Evolutionary conservation across 2,888 invertebrate species (phyloP).

Genomic region (Cephonodes hylas): DNA sequence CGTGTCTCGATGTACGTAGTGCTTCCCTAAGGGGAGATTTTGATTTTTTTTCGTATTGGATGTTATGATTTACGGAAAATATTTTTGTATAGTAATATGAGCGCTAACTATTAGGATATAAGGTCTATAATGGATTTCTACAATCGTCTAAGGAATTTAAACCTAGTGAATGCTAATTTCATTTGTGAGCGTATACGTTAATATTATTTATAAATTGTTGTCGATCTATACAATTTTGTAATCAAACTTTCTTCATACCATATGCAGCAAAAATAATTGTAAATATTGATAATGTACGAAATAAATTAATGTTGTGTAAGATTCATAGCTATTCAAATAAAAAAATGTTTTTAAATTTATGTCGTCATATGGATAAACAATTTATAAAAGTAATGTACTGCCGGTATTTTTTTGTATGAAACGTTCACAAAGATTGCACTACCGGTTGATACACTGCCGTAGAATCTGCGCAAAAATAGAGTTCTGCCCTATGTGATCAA

Average conservation of each 20-base stretch:
- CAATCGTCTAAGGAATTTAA: background rate
- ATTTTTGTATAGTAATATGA: background rate
- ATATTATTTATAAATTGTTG: slow-evolving; percentile 11
- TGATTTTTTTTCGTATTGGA: background rate
- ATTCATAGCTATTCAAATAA: background rate
- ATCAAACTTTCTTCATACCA: background rate
- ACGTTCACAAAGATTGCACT: background rate
- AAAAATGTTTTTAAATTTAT: background rate
- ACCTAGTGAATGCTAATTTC: background rate
- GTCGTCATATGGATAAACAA: background rate
- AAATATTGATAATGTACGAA: slow-evolving; percentile 14
- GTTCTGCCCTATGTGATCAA: background rate
- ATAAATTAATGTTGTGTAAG: background rate
- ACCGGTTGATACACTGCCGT: slow-evolving; percentile 1
- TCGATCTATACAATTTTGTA: slow-evolving; percentile 31
- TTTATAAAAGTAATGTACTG: background rate
- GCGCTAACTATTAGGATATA: background rate
- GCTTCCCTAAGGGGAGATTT: background rate
- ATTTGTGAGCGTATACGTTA: slow-evolving; percentile 7
- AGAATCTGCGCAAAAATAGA: background rate
- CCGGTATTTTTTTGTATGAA: background rate
- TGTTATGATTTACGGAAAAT: background rate
- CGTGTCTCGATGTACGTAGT: background rate
- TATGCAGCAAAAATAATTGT: slow-evolving; percentile 28
- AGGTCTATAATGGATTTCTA: slow-evolving; percentile 4